Evolutionary conservation across 2,113 vertebrate species (phyloP).

Genomic region (Pedionomus torquatus): DNA sequence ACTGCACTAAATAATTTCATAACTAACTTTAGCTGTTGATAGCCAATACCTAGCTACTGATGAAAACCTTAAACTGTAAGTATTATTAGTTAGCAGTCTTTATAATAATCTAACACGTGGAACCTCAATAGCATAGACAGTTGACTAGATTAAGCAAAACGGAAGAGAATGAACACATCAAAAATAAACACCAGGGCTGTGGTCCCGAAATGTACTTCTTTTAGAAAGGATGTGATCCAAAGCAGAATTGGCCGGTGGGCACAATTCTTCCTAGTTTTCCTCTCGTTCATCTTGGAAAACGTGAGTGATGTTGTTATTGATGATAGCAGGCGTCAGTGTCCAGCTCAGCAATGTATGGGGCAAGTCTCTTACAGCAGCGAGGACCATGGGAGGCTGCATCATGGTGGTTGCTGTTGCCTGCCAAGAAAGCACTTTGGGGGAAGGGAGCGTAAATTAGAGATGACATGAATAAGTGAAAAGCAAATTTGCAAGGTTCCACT

Average conservation of each 20-base stretch:
- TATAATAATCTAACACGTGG: slow-evolving; percentile 1
- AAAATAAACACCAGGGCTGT: not conserved
- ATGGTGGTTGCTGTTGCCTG: not conserved
- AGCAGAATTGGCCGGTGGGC: not conserved
- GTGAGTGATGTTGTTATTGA: not conserved
- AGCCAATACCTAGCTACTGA: slow-evolving; percentile 34
- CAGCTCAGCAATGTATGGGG: not conserved
- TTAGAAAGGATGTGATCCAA: not conserved
- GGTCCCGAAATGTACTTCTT: not conserved
- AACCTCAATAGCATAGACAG: not conserved
- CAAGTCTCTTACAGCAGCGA: not conserved
- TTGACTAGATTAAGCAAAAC: not conserved
- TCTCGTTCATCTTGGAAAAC: not conserved
- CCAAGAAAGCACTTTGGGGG: not conserved
- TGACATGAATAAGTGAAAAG: not conserved
- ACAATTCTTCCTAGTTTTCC: not conserved
- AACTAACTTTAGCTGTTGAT: slow-evolving; percentile 51
- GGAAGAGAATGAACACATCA: not conserved
- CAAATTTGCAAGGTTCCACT: slow-evolving; percentile 4
- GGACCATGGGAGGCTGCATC: not conserved
- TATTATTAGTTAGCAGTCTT: slow-evolving; percentile 70
- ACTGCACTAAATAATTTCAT: slow-evolving; percentile 39
- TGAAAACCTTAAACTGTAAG: slow-evolving; percentile 56
- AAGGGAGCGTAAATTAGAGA: not conserved
- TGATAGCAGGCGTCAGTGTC: not conserved